A percentile compares a stretch with the other conserved stretches of the same genome.
phyloP scores from a whole-genome alignment of 2,113 vertebrate genomes.

The Lasiurus cinereus region DNA sequence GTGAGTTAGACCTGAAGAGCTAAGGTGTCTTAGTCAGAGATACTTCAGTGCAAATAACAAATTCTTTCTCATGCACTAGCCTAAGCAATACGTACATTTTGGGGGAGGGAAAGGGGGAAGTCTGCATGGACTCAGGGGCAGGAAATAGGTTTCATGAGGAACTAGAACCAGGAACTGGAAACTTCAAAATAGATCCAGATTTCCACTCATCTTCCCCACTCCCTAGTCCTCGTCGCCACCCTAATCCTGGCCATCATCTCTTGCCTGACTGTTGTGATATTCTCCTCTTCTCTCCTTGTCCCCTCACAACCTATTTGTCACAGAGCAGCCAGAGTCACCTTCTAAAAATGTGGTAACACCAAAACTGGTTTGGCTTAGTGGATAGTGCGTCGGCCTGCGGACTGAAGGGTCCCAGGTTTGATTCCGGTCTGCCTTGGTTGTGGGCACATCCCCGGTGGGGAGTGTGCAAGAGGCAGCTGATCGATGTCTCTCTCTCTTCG shows the following conservation, averaged over 20 bases:
- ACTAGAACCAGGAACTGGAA: constrained; percentile 76
- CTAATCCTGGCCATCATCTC: background rate
- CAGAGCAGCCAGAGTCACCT: background rate
- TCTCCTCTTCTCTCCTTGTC: background rate
- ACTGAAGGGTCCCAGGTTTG: no score
- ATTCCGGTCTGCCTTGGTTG: no score
- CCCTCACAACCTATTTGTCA: background rate
- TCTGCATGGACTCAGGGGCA: constrained; percentile 11
- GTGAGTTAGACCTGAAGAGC: background rate
- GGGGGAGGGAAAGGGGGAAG: background rate
- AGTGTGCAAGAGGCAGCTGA: no score
- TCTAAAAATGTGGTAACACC: background rate
- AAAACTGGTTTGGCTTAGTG: no score
- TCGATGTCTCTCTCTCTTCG: no score
- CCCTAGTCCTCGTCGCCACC: background rate
- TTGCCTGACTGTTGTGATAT: background rate
- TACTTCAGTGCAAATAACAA: background rate
- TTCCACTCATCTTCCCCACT: background rate
- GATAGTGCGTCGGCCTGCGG: no score
- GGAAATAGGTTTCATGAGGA: constrained; percentile 66
- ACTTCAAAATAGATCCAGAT: constrained; percentile 46
- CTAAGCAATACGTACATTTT: background rate
- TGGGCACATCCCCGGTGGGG: no score
- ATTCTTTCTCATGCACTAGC: background rate
- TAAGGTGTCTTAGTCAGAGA: background rate